Base-by-base conservation (phyloP, 2,888 invertebrate species). In the Mesoligia furuncula region DNA sequence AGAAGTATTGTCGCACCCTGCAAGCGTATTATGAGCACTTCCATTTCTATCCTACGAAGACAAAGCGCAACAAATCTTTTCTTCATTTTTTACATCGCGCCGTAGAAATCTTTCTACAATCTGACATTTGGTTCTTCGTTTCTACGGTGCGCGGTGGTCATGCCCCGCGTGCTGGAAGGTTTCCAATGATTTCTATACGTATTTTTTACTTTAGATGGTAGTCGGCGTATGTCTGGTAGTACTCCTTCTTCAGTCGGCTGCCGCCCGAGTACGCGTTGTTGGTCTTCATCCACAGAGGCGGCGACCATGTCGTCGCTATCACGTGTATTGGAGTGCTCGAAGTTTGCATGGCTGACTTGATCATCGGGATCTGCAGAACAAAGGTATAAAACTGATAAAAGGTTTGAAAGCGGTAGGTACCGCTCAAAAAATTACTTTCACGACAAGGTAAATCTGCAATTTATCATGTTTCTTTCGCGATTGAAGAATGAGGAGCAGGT, bases 181-280 rank as follows among this genome's bases (percentile, higher is more conserved):
- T 51, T 9, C 2, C 9, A 42, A 42, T 31, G 9, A n/a, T 65
- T 65, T 77, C 8, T 27, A 39, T 75, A 17, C 2, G 7, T 20
- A 11, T 36, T 17, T 48, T 57, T 59, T 91, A 98, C 97, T 97
- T 98, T 7, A 98, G 90, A 91, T 98, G 97, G 90, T 99, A 99
- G 74, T 98, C 95, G 0, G 98, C 98, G 97, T 98, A 99, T 0
- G 97, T 95, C 92, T 98, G 98, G 91, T 98, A 98, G 92, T 98
- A 98, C 61, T 97, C 92, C 0, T 91, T 81, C 81, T 94, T 95
- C 1, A 97, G 91, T 0, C 86, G 90, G 81, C 97, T 97, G 88
- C 93, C 96, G 87, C 97, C 97, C 0, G 91, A 90, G 90, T 93
- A 96, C 2, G 86, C 88, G 42, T 97, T 89, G 89, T 97, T 97